phyloP scores from a whole-genome alignment of 2,888 invertebrate genomes.

The Mimumesa dahlbomi region DNA sequence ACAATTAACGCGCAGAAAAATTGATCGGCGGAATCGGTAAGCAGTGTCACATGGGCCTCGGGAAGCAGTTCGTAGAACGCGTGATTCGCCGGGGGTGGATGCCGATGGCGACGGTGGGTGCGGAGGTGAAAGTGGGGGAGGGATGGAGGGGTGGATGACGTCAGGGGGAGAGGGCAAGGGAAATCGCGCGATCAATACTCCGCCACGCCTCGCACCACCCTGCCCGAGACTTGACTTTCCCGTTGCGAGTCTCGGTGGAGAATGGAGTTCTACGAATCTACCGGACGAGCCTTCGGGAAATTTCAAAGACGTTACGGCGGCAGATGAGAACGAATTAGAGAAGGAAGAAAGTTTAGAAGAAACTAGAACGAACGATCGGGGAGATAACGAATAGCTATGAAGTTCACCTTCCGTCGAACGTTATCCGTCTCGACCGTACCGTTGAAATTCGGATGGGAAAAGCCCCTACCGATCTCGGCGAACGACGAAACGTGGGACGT shows the following conservation, averaged over 20 bases:
- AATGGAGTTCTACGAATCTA: constrained; percentile 19
- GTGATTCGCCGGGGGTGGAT: constrained; percentile 58
- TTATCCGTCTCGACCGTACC: no score
- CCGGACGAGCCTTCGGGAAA: not conserved
- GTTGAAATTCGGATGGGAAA: no score
- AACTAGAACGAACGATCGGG: no score
- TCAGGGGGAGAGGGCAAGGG: constrained; percentile 70
- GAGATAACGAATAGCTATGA: no score
- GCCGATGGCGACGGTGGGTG: constrained; percentile 43
- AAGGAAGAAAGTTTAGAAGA: no score
- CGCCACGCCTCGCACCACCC: constrained; percentile 77
- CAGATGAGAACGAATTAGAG: no score
- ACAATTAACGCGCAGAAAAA: not conserved
- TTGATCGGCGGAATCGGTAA: not conserved
- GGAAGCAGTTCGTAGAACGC: no score
- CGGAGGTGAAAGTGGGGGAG: constrained; percentile 57
- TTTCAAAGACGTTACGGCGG: no score
- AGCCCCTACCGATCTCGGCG: no score
- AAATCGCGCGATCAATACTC: constrained; percentile 77
- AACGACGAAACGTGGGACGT: no score
- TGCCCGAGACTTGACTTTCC: constrained; percentile 64
- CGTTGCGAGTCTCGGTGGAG: constrained; percentile 43
- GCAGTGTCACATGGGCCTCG: no score
- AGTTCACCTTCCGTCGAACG: no score
- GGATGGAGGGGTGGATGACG: constrained; percentile 73